Evolutionary conservation across 2,797 vertebrate genomes (phyloP).

Genomic region (Danio aesculapii): DNA sequence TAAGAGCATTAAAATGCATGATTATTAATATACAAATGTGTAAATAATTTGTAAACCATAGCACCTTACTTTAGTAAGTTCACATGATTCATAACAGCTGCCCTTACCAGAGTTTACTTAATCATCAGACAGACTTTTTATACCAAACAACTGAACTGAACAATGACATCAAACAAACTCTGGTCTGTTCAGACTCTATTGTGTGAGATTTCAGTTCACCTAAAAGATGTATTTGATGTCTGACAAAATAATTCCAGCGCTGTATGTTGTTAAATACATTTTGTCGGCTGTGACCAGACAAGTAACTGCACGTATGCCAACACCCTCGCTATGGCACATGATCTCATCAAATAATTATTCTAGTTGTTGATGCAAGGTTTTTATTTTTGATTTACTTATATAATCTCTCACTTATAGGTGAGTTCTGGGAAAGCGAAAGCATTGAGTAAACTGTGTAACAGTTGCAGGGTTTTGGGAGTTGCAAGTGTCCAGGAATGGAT

Average conservation of each 20-base stretch:
- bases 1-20: too few relatives aligned
- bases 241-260: neutral
- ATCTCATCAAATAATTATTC: conserved; percentile 48
- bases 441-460: neutral
- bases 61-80: neutral
- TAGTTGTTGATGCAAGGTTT: conserved; percentile 11
- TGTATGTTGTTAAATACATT: conserved; percentile 4
- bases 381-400: conserved; percentile 10
- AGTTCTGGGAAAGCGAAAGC: neutral
- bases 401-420: neutral
- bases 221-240: neutral
- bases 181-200: neutral
- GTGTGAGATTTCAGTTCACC: neutral
- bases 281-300: conserved; percentile 30
- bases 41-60: too few relatives aligned
- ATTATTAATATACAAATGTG: too few relatives aligned
- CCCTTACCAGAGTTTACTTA: too few relatives aligned
- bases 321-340: conserved; percentile 33
- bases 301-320: conserved; percentile 47
- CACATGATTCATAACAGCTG: neutral
- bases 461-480: neutral
- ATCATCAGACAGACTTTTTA: neutral
- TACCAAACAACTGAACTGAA: neutral
- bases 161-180: neutral
- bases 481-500: conserved; percentile 6